Percentiles rank a stretch among this genome's conserved stretches.
These are phyloP conservation scores for Ceratina australensis DNA, from an alignment of 1,140 invertebrate genomes.

Conservation along the genomic window DNA sequence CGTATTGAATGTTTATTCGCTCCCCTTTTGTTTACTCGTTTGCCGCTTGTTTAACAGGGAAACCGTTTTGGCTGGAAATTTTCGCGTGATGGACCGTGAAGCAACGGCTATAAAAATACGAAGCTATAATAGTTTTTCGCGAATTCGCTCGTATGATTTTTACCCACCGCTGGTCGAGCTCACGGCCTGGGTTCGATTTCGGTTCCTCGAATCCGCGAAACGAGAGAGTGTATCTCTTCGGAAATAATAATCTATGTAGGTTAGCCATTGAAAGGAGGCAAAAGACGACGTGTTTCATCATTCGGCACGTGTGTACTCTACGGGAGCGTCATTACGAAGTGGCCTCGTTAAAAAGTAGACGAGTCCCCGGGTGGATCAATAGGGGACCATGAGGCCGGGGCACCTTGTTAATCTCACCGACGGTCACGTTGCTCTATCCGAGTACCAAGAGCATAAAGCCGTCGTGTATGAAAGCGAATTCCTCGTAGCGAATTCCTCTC, in stretches of 20 bases:
- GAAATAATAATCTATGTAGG: not conserved
- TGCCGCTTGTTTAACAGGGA: constrained; percentile 11
- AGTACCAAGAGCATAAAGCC: constrained; percentile 16
- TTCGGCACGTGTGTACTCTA: constrained; percentile 29
- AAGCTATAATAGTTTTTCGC: not conserved
- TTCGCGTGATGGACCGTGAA: not conserved
- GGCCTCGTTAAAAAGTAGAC: constrained; percentile 52
- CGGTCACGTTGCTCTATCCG: constrained; percentile 54
- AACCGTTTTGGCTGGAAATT: constrained; percentile 5
- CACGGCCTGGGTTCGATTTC: not conserved
- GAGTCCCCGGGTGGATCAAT: constrained; percentile 47
- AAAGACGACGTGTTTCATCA: constrained; percentile 38
- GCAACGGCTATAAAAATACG: not conserved
- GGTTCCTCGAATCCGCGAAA: not conserved
- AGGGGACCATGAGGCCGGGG: constrained; percentile 37
- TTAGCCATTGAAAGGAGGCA: constrained; percentile 11
- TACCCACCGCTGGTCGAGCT: not conserved
- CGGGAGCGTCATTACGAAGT: constrained; percentile 36
- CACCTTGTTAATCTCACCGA: constrained; percentile 56
- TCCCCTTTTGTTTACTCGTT: not conserved
- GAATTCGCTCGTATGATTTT: not conserved
- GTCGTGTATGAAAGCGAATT: constrained; percentile 38
- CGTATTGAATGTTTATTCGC: constrained; percentile 22
- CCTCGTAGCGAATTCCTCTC: not conserved
- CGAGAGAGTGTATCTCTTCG: not conserved